These are phyloP conservation scores for Cyprinodon tularosa DNA, from an alignment of 2,113 vertebrate genomes.

Conservation along the genomic window DNA sequence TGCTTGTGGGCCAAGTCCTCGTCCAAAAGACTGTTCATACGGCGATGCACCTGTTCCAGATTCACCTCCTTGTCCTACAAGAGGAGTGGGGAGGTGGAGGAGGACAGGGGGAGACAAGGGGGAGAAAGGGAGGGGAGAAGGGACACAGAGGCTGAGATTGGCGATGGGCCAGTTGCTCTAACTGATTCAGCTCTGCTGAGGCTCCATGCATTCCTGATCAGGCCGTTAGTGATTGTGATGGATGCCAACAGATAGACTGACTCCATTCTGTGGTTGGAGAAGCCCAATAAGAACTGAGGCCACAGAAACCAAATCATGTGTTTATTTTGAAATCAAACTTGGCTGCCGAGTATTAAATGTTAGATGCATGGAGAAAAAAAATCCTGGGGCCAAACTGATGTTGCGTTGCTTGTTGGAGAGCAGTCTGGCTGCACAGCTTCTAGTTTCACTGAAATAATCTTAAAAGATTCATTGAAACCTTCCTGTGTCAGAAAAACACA, in stretches of 20 bases:
- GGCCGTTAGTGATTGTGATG: conserved; percentile 16
- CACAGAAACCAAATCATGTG: conserved; percentile 38
- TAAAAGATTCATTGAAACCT: not conserved
- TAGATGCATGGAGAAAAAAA: conserved; percentile 31
- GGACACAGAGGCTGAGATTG: conserved; percentile 81
- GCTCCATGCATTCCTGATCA: conserved; percentile 59
- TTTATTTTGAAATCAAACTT: conserved; percentile 82
- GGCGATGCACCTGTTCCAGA: conserved; percentile 95
- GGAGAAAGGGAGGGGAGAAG: conserved; percentile 32
- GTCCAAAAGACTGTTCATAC: conserved; percentile 98
- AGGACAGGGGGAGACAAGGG: conserved; percentile 30
- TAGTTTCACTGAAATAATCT: not conserved
- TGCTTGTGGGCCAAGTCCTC: conserved; percentile 99
- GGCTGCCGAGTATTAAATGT: conserved; percentile 56
- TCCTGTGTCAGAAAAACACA: not conserved
- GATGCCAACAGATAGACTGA: conserved; percentile 18
- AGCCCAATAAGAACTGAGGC: conserved; percentile 47
- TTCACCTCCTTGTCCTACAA: conserved; percentile 97
- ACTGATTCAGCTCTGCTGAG: conserved; percentile 44
- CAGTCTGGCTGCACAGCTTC: not conserved
- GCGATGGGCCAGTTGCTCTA: conserved; percentile 61
- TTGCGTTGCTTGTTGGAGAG: conserved; percentile 11
- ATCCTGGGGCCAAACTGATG: conserved; percentile 47
- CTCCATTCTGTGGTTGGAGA: conserved; percentile 13
- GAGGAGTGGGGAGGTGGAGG: conserved; percentile 28